phyloP scores from a whole-genome alignment of 2,888 invertebrate genomes.

The Eupithecia subfuscata region DNA sequence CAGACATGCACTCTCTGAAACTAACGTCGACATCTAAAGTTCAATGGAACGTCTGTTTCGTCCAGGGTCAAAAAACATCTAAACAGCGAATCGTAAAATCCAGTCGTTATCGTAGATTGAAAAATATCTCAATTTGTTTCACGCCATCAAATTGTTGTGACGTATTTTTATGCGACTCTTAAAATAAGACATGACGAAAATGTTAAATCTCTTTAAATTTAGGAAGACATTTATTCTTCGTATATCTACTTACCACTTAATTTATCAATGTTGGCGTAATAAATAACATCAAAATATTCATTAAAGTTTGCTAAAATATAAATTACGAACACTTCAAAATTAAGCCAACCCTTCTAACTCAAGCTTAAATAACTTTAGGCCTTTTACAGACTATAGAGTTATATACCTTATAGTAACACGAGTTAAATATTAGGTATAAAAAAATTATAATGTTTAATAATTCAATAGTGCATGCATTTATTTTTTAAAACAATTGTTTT shows the following conservation, averaged over 20 bases:
- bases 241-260: background rate
- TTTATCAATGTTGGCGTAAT: background rate
- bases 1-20: no score
- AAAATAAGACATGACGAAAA: background rate
- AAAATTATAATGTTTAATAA: no score
- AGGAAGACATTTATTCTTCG: background rate
- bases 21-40: no score
- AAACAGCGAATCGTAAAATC: background rate
- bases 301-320: background rate
- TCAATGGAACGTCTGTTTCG: no score
- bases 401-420: no score
- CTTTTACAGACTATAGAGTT: no score
- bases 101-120: background rate
- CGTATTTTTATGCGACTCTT: constrained; percentile 1
- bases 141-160: background rate
- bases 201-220: background rate
- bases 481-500: no score
- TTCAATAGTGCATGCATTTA: no score
- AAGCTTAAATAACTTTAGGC: no score
- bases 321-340: background rate
- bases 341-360: background rate
- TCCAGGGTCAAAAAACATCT: background rate
- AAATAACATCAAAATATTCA: background rate
- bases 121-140: constrained; percentile 6
- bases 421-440: no score